A percentile compares a stretch with the other conserved stretches of the same genome.
Evolutionary conservation across 37 sponge, comb jelly and placozoan species (phyloP).

Genomic region (Petrosia ficiformis): DNA sequence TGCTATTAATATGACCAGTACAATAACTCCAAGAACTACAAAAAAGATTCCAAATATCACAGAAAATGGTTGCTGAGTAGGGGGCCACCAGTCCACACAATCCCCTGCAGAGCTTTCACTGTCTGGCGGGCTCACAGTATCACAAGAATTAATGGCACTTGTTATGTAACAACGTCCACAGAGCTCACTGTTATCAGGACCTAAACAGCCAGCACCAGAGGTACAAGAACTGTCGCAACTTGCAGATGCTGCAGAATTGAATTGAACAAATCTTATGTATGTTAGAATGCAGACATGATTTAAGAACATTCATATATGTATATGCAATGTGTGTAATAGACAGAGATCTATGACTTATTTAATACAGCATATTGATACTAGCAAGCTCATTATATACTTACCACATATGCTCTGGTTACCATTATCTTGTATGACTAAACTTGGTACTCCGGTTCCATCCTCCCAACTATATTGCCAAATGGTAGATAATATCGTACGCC

Average conservation of each 20-base stretch:
- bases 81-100: constrained; percentile 1
- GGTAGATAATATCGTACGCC: constrained; percentile 34
- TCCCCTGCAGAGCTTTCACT: background rate
- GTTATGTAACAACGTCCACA: constrained; percentile 16
- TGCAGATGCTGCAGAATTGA: constrained; percentile 17
- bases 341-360: no score
- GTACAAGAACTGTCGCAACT: constrained; percentile 34
- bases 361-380: no score
- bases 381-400: no score
- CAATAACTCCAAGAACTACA: constrained; percentile 12
- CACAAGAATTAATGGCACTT: constrained; percentile 7
- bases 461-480: constrained; percentile 23
- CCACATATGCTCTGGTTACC: constrained; percentile 36
- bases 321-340: constrained; percentile 1
- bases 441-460: constrained; percentile 40
- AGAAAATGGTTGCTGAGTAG: constrained; percentile 32
- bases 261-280: background rate
- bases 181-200: constrained; percentile 21
- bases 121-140: background rate
- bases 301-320: background rate
- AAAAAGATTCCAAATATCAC: constrained; percentile 27
- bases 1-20: constrained; percentile 29
- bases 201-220: constrained; percentile 32
- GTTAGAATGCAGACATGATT: background rate
- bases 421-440: constrained; percentile 61